These are phyloP conservation scores for Nothura maculosa DNA, from an alignment of 2,797 vertebrate species.

Conservation along the genomic window DNA sequence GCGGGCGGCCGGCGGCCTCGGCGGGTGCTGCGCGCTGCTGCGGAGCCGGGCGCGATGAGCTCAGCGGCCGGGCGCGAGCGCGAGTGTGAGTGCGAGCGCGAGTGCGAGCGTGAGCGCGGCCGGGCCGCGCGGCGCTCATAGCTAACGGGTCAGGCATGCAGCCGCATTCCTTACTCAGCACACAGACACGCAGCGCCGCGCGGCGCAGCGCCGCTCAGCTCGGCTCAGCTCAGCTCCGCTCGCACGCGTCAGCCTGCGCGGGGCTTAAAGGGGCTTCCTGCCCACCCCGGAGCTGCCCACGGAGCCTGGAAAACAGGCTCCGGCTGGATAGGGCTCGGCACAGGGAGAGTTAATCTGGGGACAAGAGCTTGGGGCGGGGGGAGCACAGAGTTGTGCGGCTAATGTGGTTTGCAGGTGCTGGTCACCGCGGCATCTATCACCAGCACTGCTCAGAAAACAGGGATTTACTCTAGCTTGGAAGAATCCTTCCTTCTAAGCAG, in stretches of 20 bases:
- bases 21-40: slow-evolving; percentile 64
- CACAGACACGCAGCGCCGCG: slow-evolving; percentile 86
- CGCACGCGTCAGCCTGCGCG: slow-evolving; percentile 54
- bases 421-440: background rate
- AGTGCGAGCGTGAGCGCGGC: slow-evolving; percentile 77
- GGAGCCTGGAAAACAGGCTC: background rate
- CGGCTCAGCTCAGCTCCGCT: slow-evolving; percentile 67
- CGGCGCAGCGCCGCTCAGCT: slow-evolving; percentile 72
- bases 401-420: background rate
- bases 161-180: slow-evolving; percentile 95
- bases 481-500: background rate
- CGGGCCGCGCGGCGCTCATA: slow-evolving; percentile 85
- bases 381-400: background rate
- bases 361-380: background rate
- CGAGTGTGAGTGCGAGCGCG: too few species aligned
- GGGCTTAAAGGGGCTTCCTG: slow-evolving; percentile 62
- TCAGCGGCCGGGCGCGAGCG: slow-evolving; percentile 76
- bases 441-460: background rate
- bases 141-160: slow-evolving; percentile 94
- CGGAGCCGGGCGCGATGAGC: slow-evolving; percentile 84
- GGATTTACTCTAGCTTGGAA: background rate
- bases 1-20: slow-evolving; percentile 52
- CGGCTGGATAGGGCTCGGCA: background rate
- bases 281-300: background rate
- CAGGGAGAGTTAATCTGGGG: background rate